A percentile compares a stretch with the other conserved stretches of the same genome.
Conservation (phyloP, 2,113 vertebrate genomes). For the Seriola rivoliana region DNA sequence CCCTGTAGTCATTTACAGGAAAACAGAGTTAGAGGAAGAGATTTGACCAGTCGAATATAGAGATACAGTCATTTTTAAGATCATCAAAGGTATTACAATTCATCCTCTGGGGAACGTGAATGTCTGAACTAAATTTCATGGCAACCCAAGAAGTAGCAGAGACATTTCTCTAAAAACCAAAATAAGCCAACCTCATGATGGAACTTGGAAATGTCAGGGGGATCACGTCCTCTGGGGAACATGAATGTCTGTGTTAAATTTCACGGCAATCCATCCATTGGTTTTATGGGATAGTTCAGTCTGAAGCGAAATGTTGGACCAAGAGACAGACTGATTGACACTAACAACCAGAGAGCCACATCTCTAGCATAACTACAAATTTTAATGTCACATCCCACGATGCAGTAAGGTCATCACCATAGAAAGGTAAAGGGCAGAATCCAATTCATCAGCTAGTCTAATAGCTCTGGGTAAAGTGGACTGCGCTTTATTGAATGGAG, state of each 20-base stretch:
- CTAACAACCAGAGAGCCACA: too few species aligned
- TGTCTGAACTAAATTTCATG: not conserved
- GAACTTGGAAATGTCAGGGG: not conserved
- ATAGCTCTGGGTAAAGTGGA: conserved; percentile 14
- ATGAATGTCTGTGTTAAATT: not conserved
- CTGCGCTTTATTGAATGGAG: not conserved
- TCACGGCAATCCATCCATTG: not conserved
- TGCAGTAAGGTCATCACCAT: not conserved
- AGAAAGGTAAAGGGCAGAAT: not conserved
- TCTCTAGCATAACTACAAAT: not conserved
- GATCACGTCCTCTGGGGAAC: not conserved
- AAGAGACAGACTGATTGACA: not conserved
- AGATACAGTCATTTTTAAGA: not conserved
- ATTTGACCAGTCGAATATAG: not conserved
- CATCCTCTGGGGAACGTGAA: not conserved
- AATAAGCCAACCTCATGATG: not conserved
- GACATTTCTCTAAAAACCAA: not conserved
- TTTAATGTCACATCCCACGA: not conserved
- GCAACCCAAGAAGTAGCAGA: not conserved
- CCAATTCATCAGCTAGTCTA: conserved; percentile 8
- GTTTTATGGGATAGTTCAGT: not conserved
- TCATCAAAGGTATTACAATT: not conserved
- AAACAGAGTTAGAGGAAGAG: not conserved
- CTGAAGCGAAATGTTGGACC: not conserved
- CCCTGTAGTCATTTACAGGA: conserved; percentile 65